phyloP scores from a whole-genome alignment of 2,888 invertebrate species.

The Eupithecia dodoneata region DNA sequence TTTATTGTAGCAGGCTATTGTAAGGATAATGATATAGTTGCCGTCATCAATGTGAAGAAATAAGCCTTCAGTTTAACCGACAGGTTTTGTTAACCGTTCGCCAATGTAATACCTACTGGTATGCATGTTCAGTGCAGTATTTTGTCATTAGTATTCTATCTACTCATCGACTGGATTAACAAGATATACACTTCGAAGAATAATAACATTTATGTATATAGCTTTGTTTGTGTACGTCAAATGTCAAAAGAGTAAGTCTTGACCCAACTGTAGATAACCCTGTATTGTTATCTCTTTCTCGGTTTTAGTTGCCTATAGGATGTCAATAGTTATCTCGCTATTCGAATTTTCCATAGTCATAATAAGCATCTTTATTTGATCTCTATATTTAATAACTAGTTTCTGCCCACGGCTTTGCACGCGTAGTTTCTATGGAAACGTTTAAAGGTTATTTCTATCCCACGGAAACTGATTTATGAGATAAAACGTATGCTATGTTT shows the following conservation, averaged over 20 bases:
- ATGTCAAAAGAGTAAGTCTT: neutral
- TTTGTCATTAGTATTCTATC: neutral
- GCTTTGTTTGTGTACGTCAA: neutral
- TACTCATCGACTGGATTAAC: neutral
- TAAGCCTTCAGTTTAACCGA: neutral
- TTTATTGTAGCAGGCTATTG: slow-evolving; percentile 11
- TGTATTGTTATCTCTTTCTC: neutral
- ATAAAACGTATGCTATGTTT: too few species aligned
- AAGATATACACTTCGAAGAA: neutral
- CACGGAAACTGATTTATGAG: too few species aligned
- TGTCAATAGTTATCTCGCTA: too few species aligned
- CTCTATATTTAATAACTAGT: too few species aligned
- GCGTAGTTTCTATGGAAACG: too few species aligned
- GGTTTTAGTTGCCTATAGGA: neutral
- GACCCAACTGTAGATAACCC: neutral
- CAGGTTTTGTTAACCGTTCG: neutral
- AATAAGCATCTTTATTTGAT: neutral
- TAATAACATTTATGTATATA: neutral
- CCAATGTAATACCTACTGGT: neutral
- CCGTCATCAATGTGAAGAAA: neutral
- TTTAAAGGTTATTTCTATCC: too few species aligned
- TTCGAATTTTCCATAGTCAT: neutral
- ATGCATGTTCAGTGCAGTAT: neutral
- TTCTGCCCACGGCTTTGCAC: too few species aligned
- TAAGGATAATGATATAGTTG: slow-evolving; percentile 9